A percentile compares a stretch with the other conserved stretches of the same genome.
Conservation (phyloP, 2,113 vertebrate species). For the Labeo rohita region DNA sequence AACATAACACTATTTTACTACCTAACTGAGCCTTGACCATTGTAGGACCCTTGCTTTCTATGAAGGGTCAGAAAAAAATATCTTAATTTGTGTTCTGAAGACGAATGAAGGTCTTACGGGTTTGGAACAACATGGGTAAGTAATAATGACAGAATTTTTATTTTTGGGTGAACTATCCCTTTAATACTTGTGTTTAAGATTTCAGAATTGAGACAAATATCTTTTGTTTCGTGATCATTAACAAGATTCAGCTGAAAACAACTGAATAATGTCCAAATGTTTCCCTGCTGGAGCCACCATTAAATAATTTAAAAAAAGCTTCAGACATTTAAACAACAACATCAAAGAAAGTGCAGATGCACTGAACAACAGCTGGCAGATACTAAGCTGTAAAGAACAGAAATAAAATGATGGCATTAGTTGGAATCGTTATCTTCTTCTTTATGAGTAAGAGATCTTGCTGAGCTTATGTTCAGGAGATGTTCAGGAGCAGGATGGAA, state of each 20-base stretch:
- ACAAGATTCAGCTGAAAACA: conserved; percentile 11
- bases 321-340: conserved; percentile 47
- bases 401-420: conserved; percentile 15
- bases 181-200: not conserved
- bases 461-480: conserved; percentile 48
- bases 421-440: not conserved
- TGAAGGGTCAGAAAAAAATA: too few relatives aligned
- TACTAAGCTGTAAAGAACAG: not conserved
- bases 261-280: not conserved
- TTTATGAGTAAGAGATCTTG: conserved; percentile 5
- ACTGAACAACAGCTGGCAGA: conserved; percentile 39
- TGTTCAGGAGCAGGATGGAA: conserved; percentile 54
- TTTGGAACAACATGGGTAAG: too few relatives aligned
- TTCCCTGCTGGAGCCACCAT: not conserved
- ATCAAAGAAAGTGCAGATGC: conserved; percentile 47
- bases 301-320: conserved; percentile 26
- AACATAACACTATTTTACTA: too few relatives aligned
- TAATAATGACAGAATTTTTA: too few relatives aligned
- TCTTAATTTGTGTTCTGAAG: too few relatives aligned
- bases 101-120: too few relatives aligned
- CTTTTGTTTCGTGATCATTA: conserved; percentile 9
- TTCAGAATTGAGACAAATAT: not conserved
- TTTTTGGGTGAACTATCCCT: too few relatives aligned
- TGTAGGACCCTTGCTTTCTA: too few relatives aligned
- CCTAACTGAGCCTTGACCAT: too few relatives aligned